A percentile compares a stretch with the other conserved stretches of the same genome.
phyloP scores from a whole-genome alignment of 2,113 vertebrate genomes.

The Pundamilia nyererei region DNA sequence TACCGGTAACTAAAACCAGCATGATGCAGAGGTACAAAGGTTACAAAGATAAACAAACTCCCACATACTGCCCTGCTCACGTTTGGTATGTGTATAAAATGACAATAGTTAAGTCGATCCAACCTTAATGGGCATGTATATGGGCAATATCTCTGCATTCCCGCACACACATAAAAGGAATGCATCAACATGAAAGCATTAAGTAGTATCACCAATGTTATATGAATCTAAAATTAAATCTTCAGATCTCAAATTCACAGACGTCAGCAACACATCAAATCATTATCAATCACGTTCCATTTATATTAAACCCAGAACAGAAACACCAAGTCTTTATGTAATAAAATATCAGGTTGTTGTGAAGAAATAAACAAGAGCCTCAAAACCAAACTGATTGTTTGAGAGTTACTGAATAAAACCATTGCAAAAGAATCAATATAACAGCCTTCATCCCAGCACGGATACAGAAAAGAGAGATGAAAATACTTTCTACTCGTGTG shows the following conservation, averaged over 20 bases:
- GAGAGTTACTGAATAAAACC: background rate
- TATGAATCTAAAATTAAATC: background rate
- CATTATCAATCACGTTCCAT: background rate
- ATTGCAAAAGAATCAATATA: background rate
- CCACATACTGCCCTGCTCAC: background rate
- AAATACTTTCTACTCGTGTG: background rate
- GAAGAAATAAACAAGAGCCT: background rate
- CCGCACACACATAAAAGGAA: background rate
- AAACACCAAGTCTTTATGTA: background rate
- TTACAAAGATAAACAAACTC: background rate
- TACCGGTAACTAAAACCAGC: background rate
- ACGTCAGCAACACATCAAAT: background rate
- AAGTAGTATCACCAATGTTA: background rate
- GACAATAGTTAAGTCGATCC: background rate
- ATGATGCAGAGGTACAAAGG: background rate
- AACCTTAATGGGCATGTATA: background rate
- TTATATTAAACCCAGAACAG: background rate
- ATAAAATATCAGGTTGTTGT: background rate
- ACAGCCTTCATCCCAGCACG: background rate
- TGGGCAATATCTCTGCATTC: background rate
- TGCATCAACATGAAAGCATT: background rate
- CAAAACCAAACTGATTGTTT: background rate
- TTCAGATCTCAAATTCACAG: background rate
- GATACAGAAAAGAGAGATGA: background rate
- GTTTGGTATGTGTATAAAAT: background rate